phyloP scores from a whole-genome alignment of 1,140 invertebrate genomes.

The Cydia strobilella region DNA sequence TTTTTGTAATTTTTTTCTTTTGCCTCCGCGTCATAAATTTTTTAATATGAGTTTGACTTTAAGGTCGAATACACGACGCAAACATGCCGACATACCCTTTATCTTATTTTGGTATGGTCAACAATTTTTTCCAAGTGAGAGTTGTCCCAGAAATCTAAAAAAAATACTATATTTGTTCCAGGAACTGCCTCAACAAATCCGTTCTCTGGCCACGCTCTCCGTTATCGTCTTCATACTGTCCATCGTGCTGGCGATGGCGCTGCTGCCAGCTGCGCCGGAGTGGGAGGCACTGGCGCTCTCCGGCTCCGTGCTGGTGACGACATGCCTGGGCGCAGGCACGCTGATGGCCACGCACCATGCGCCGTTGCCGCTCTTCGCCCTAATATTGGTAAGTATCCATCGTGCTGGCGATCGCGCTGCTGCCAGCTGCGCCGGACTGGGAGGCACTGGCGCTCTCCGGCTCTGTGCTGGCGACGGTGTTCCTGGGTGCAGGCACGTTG shows the following conservation, averaged over 20 bases:
- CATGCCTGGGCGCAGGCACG: slow-evolving; percentile 74
- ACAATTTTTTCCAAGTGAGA: neutral
- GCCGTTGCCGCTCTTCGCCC: slow-evolving; percentile 83
- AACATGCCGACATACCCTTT: no score
- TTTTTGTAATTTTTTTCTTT: no score
- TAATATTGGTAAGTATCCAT: slow-evolving; percentile 80
- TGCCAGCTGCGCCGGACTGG: slow-evolving; percentile 79
- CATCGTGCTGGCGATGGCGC: slow-evolving; percentile 74
- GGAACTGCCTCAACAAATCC: slow-evolving; percentile 74
- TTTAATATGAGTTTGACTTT: no score
- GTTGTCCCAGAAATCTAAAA: neutral
- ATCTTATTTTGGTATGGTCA: no score
- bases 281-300: slow-evolving; percentile 78
- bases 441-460: slow-evolving; percentile 78
- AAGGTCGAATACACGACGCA: no score
- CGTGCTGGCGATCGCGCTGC: slow-evolving; percentile 72
- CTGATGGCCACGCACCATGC: slow-evolving; percentile 81
- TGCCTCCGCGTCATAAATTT: no score
- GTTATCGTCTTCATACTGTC: slow-evolving; percentile 76
- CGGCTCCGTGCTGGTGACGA: slow-evolving; percentile 78
- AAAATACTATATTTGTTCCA: slow-evolving; percentile 62
- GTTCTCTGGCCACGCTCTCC: slow-evolving; percentile 72
- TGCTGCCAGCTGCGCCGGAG: slow-evolving; percentile 79
- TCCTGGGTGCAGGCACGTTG: slow-evolving; percentile 77
- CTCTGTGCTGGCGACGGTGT: slow-evolving; percentile 75